These are phyloP conservation scores for Scaptomyza tumidula DNA, from an alignment of 2,888 invertebrate genomes.

Conservation along the genomic window DNA sequence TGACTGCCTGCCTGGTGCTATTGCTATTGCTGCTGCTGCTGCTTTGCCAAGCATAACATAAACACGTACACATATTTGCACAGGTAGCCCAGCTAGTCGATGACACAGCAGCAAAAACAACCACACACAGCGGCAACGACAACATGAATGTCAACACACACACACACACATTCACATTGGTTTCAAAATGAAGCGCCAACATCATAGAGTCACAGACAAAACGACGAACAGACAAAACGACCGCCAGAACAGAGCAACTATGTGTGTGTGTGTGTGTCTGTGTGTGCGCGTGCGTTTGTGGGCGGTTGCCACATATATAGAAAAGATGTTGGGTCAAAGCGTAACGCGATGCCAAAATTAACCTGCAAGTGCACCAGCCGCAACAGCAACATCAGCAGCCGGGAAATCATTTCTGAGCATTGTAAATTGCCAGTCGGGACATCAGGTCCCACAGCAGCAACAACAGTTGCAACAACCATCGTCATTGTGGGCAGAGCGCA, in stretches of 20 bases:
- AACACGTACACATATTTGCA: constrained; percentile 74
- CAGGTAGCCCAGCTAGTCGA: constrained; percentile 48
- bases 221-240: constrained; percentile 8
- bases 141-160: constrained; percentile 72
- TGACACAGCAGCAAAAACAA: constrained; percentile 22
- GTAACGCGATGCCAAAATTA: constrained; percentile 73
- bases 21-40: constrained; percentile 29
- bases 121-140: constrained; percentile 28
- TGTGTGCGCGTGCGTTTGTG: background rate
- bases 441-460: constrained; percentile 21
- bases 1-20: constrained; percentile 9
- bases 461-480: constrained; percentile 10
- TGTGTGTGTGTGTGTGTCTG: constrained; percentile 11
- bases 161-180: constrained; percentile 31
- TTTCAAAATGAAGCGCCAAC: constrained; percentile 62
- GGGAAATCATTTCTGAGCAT: constrained; percentile 62
- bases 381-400: constrained; percentile 43
- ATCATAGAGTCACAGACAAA: constrained; percentile 37
- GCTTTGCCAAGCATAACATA: constrained; percentile 63
- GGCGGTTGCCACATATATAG: constrained; percentile 33
- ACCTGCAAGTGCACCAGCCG: constrained; percentile 63
- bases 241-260: constrained; percentile 33
- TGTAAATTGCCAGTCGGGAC: constrained; percentile 59
- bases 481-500: constrained; percentile 51
- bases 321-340: constrained; percentile 59